Evolutionary conservation across 2,888 invertebrate genomes (phyloP).

Genomic region (Mayetiola destructor): DNA sequence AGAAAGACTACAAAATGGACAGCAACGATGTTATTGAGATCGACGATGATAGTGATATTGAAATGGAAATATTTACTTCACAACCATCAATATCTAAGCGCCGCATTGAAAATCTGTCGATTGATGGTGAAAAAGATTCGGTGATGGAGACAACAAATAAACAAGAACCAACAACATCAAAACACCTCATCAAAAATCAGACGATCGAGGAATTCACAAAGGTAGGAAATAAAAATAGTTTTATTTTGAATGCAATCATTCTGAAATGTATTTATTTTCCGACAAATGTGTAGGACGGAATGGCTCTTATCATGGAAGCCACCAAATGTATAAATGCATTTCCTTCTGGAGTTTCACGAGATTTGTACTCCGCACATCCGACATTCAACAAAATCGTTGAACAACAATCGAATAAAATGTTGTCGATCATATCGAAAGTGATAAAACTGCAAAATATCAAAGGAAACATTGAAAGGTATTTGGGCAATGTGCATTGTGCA

Average conservation of each 20-base stretch:
- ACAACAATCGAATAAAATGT: slow-evolving; percentile 47
- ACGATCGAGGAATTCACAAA: slow-evolving; percentile 27
- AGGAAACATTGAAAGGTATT: slow-evolving; percentile 39
- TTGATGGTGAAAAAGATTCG: too few species aligned
- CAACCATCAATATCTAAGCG: too few species aligned
- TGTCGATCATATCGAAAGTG: slow-evolving; percentile 43
- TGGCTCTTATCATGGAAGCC: slow-evolving; percentile 48
- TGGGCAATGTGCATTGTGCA: neutral
- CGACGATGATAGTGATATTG: too few species aligned
- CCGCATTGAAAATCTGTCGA: too few species aligned
- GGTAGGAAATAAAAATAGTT: slow-evolving; percentile 22
- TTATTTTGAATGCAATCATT: neutral
- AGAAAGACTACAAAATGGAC: too few species aligned
- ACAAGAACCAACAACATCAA: neutral
- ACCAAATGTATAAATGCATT: slow-evolving; percentile 56
- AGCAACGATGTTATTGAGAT: too few species aligned
- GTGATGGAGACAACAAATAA: too few species aligned
- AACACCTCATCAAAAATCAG: neutral
- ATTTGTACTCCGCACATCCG: slow-evolving; percentile 61
- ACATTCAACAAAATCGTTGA: slow-evolving; percentile 53
- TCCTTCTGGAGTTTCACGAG: slow-evolving; percentile 54
- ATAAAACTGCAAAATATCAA: slow-evolving; percentile 41
- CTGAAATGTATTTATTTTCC: neutral
- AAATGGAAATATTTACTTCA: too few species aligned
- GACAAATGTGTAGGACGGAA: slow-evolving; percentile 42